A percentile compares a stretch with the other conserved stretches of the same genome.
These are phyloP conservation scores for Phortica okadai DNA, from an alignment of 2,888 invertebrate genomes.

Conservation along the genomic window DNA sequence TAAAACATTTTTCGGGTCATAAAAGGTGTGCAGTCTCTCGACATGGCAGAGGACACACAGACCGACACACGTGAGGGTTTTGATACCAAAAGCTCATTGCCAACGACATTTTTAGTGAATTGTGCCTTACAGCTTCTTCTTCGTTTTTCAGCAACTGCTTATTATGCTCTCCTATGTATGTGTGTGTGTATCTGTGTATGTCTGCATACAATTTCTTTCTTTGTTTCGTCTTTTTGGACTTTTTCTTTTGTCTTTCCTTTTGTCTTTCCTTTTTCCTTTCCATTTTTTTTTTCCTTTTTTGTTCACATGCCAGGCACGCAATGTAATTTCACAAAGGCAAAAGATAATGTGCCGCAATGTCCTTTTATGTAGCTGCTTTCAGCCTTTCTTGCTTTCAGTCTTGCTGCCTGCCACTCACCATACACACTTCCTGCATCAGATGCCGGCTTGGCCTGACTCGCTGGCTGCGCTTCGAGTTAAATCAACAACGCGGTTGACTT, in stretches of 20 bases:
- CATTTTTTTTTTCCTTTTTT: constrained; percentile 7
- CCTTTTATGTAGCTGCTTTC: constrained; percentile 48
- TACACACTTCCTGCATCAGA: not conserved
- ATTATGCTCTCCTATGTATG: not conserved
- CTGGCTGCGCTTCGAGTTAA: not conserved
- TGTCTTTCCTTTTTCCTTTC: not conserved
- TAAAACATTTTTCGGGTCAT: constrained; percentile 62
- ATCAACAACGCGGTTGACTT: constrained; percentile 22
- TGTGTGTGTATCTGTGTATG: not conserved
- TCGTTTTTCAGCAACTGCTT: not conserved
- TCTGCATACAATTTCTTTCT: not conserved
- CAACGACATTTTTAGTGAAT: constrained; percentile 20
- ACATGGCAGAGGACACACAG: not conserved
- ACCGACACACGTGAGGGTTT: not conserved
- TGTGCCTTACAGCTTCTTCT: constrained; percentile 1
- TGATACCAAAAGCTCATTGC: not conserved
- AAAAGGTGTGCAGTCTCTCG: not conserved
- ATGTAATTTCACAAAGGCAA: constrained; percentile 38
- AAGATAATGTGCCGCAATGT: constrained; percentile 55
- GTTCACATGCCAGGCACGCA: constrained; percentile 47
- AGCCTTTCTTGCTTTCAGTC: constrained; percentile 40
- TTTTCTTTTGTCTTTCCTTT: not conserved
- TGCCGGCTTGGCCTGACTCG: not conserved
- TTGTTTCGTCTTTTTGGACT: not conserved
- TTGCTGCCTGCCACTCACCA: constrained; percentile 36